Evolutionary conservation across 92 coral and sea anemone genomes (phyloP).

Genomic region (Zoanthus sansibaricus): DNA sequence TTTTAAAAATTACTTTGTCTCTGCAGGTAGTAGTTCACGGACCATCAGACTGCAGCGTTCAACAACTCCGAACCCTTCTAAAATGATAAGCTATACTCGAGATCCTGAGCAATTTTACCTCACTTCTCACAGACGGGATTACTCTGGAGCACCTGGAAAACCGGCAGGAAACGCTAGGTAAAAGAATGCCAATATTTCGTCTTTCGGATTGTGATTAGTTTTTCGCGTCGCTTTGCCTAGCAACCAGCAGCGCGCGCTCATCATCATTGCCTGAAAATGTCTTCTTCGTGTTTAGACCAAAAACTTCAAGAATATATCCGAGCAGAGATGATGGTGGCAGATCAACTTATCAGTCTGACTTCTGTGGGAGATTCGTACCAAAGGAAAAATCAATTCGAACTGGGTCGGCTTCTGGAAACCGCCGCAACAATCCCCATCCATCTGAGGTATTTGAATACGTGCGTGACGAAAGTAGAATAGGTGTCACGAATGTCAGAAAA

Average conservation of each 20-base stretch:
- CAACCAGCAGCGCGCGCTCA: conserved; percentile 49
- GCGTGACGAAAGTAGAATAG: background rate
- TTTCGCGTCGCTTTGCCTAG: conserved; percentile 47
- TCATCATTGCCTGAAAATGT: background rate
- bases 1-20: background rate
- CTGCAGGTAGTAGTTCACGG: conserved; percentile 19
- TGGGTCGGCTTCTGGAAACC: conserved; percentile 80
- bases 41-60: conserved; percentile 50
- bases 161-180: conserved; percentile 90
- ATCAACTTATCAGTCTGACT: conserved; percentile 81
- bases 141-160: conserved; percentile 72
- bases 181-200: background rate
- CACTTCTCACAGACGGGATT: conserved; percentile 85
- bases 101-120: conserved; percentile 81
- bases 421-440: conserved; percentile 97
- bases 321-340: conserved; percentile 66
- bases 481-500: background rate
- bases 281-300: conserved; percentile 63
- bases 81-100: conserved; percentile 70
- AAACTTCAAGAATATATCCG: conserved; percentile 82
- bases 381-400: conserved; percentile 61
- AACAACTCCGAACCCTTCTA: conserved; percentile 63
- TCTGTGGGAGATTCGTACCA: conserved; percentile 58
- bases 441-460: conserved; percentile 68
- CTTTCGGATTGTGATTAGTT: background rate